Percentiles rank a stretch among this genome's conserved stretches.
These are phyloP conservation scores for Tiphia femorata DNA, from an alignment of 2,888 invertebrate genomes.

Conservation along the genomic window DNA sequence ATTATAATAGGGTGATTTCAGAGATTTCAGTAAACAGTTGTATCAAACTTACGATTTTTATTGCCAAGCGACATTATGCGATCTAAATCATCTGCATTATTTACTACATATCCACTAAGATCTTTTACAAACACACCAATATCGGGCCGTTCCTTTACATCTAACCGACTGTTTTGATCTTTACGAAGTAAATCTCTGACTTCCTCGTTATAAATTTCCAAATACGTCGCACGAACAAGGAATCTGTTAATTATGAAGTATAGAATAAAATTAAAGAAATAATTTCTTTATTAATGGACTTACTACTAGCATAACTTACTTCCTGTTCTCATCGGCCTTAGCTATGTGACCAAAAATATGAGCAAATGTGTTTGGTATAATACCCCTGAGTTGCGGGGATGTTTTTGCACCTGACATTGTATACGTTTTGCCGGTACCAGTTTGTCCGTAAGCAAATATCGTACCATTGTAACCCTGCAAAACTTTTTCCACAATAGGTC, in stretches of 20 bases:
- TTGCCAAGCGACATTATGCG: conserved; percentile 96
- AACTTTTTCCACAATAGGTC: conserved; percentile 97
- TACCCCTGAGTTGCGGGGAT: conserved; percentile 91
- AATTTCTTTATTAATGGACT: not conserved
- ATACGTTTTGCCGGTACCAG: conserved; percentile 98
- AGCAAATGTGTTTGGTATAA: conserved; percentile 99
- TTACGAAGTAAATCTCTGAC: conserved; percentile 94
- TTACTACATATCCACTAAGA: conserved; percentile 96
- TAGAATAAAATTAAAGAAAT: conserved; percentile 2
- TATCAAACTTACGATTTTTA: conserved; percentile 82
- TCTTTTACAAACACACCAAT: conserved; percentile 99
- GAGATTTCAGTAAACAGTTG: too few species aligned
- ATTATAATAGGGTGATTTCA: too few species aligned
- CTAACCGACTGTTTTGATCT: conserved; percentile 86
- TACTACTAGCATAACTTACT: conserved; percentile 72
- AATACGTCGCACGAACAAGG: conserved; percentile 95
- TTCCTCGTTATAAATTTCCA: conserved; percentile 99
- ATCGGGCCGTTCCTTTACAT: conserved; percentile 95
- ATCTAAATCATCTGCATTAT: conserved; percentile 95
- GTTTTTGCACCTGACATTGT: conserved; percentile 96
- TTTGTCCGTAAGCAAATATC: conserved; percentile 91
- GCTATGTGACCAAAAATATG: conserved; percentile 99
- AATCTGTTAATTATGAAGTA: conserved; percentile 75
- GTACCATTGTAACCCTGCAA: conserved; percentile 97
- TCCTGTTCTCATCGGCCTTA: conserved; percentile 90